phyloP scores from a whole-genome alignment of 2,797 vertebrate species.

The Macropus fuliginosus region DNA sequence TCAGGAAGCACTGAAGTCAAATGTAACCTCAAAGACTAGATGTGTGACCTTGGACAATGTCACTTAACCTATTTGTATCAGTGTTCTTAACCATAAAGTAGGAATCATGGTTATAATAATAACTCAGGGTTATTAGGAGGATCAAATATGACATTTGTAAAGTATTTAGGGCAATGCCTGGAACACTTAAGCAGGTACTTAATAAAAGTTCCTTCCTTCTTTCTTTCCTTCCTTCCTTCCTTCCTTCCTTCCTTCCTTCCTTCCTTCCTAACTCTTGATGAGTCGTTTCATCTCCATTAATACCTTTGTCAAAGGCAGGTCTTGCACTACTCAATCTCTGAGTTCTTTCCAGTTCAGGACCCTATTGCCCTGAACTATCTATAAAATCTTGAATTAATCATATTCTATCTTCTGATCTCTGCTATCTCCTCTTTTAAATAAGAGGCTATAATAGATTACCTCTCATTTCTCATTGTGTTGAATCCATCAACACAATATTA shows the following conservation, averaged over 20 bases:
- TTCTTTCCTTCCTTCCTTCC: too few species aligned
- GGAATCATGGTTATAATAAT: background rate
- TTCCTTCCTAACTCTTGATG: background rate
- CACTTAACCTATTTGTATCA: background rate
- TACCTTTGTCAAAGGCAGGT: background rate
- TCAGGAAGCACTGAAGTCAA: background rate
- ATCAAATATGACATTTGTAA: background rate
- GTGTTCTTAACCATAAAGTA: background rate
- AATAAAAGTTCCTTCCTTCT: background rate
- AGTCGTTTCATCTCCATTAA: background rate
- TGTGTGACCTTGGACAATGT: background rate
- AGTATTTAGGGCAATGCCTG: background rate
- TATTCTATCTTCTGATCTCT: background rate
- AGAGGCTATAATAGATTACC: background rate
- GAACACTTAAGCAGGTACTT: background rate
- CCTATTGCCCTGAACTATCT: background rate
- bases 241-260: too few species aligned
- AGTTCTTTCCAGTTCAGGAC: background rate
- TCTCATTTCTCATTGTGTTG: background rate
- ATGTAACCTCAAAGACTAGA: background rate
- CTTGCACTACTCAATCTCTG: background rate
- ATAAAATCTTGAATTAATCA: background rate
- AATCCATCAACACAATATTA: background rate
- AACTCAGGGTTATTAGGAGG: background rate
- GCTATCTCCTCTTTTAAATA: background rate